These are phyloP conservation scores for Pachyrhynchus sulphureomaculatus DNA, from an alignment of 1,140 invertebrate species.

Conservation along the genomic window DNA sequence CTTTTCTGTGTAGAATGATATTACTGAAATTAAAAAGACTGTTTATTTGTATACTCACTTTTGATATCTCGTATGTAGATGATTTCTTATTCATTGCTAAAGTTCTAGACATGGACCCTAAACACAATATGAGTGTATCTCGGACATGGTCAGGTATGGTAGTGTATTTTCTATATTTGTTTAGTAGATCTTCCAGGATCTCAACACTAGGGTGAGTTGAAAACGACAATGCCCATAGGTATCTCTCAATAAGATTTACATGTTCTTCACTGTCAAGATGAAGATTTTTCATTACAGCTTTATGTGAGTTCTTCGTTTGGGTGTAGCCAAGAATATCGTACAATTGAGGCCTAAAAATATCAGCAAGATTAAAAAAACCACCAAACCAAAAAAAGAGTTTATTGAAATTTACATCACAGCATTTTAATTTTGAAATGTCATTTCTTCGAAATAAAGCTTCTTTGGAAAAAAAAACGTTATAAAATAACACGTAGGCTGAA, in stretches of 20 bases:
- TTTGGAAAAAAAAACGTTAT: no score
- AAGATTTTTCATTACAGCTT: conserved; percentile 66
- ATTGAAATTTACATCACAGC: no score
- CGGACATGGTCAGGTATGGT: conserved; percentile 59
- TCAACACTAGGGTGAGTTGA: conserved; percentile 60
- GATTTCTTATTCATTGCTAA: no score
- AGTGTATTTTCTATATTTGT: conserved; percentile 53
- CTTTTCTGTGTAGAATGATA: conserved; percentile 79
- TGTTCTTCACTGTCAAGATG: conserved; percentile 60
- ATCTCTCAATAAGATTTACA: conserved; percentile 66
- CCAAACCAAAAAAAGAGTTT: no score
- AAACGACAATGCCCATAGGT: conserved; percentile 70
- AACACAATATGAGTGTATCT: conserved; percentile 65
- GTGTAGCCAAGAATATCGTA: conserved; percentile 69
- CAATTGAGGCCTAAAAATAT: conserved; percentile 60
- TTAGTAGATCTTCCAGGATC: conserved; percentile 62
- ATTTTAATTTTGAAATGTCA: no score
- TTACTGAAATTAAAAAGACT: conserved; percentile 69
- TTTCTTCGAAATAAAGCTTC: no score
- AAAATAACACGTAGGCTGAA: no score
- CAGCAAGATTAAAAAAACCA: no score
- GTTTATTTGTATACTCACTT: no score
- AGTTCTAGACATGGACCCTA: conserved; percentile 62
- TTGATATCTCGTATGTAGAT: no score
- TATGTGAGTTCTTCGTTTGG: conserved; percentile 65